Evolutionary conservation across 2,113 vertebrate genomes (phyloP), one percentile per base, ranked within the genome.

Genomic region (Psilopogon haemacephalus): DNA sequence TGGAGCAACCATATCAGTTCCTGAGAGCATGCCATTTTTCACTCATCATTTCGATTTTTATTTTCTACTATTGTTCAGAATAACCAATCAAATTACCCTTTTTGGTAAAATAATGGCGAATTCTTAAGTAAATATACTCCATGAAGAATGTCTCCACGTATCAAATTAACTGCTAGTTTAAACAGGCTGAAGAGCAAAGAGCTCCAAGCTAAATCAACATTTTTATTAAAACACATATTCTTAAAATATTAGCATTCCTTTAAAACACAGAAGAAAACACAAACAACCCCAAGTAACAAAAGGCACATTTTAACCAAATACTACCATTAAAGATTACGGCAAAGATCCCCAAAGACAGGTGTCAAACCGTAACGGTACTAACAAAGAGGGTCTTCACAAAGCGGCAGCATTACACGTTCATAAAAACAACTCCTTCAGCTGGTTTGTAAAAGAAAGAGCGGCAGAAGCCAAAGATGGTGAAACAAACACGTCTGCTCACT

Each of bases 141-240:
- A 94, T 2, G 4, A 76, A 71, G 42, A 68, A 56, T 70, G 38
- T 44, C 78, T 88, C 54, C 65, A 55, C 14, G 30, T 38, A 52
- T 16, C 40, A 24, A 65, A 75, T 85, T 70, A 58, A 50, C 35
- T 76, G 44, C 9, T 44, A 59, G 20, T 50, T 92, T 77, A 55
- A 95, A 95, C 96, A 96, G 96, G 96, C 94, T 96, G 97, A 96
- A 95, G 67, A 94, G 95, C 93, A 93, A 95, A 93, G 95, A 94
- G 94, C 95, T 95, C 63, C 73, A 74, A 71, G 76, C 27, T 76
- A 88, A 59, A 82, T 23, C 65, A 70, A 76, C 58, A 38, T n/a
- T 88, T 74, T 74, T 78, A 91, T 46, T 58, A 65, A 71, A 62
- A 88, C 27, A 67, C 8, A 44, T 19, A 48, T 59, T 83, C 54